phyloP scores from a whole-genome alignment of 2,113 vertebrate species.

The Furnarius figulus region DNA sequence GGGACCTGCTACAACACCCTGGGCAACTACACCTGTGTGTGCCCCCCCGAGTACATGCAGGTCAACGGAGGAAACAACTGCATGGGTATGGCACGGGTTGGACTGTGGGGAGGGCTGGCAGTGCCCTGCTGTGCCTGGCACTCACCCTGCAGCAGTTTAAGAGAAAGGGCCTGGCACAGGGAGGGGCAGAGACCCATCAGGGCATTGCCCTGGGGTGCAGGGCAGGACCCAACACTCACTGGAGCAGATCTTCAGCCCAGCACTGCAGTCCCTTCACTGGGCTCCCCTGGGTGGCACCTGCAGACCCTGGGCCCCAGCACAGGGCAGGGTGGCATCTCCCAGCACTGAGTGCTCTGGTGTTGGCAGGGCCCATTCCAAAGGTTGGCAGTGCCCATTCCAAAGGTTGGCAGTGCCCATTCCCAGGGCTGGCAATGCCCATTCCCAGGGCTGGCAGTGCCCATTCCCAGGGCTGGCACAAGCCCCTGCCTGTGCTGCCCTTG shows the following conservation, averaged over 20 bases:
- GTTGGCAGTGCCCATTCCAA: neutral
- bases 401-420: neutral
- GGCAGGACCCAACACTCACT: neutral
- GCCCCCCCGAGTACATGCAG: constrained; percentile 92
- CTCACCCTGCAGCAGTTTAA: neutral
- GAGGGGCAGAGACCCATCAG: neutral
- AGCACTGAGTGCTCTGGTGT: neutral
- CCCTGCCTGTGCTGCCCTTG: neutral
- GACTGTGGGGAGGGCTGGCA: neutral
- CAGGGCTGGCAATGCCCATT: neutral
- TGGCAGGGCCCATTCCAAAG: neutral
- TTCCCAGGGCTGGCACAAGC: neutral
- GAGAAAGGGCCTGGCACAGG: fast-evolving
- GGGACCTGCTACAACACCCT: constrained; percentile 94
- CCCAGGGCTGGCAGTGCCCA: neutral
- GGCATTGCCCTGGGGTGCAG: neutral
- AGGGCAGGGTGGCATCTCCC: neutral
- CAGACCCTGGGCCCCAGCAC: neutral
- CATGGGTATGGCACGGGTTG: constrained; percentile 79
- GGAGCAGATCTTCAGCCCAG: neutral
- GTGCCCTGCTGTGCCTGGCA: neutral
- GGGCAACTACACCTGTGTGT: constrained; percentile 93
- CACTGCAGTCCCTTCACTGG: neutral
- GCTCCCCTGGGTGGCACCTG: neutral
- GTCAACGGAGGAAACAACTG: constrained; percentile 92